A percentile compares a stretch with the other conserved stretches of the same genome.
These are phyloP conservation scores for Pelmatolapia mariae DNA, from an alignment of 2,113 vertebrate species.

Conservation along the genomic window DNA sequence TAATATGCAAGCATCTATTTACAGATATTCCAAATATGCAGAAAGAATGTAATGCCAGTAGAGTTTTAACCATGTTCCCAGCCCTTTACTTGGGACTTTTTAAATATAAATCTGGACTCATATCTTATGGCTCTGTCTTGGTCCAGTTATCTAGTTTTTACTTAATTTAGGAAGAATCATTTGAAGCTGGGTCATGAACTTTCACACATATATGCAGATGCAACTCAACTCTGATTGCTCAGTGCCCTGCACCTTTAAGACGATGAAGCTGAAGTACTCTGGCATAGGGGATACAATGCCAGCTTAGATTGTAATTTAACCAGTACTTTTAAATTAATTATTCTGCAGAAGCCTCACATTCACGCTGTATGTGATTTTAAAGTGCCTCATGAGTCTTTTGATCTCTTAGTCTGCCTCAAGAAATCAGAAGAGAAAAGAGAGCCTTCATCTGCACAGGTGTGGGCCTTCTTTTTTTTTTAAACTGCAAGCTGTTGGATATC, in stretches of 20 bases:
- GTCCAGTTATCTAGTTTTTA: neutral
- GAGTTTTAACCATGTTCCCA: neutral
- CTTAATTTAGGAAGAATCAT: neutral
- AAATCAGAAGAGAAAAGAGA: neutral
- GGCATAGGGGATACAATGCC: neutral
- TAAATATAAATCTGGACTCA: neutral
- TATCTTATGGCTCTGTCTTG: neutral
- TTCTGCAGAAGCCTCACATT: neutral
- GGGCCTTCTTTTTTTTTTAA: neutral
- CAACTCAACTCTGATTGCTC: neutral
- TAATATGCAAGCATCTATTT: conserved; percentile 47
- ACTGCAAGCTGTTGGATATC: neutral
- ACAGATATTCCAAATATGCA: conserved; percentile 38
- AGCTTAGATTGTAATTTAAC: neutral
- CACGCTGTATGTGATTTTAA: neutral
- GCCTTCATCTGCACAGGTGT: neutral
- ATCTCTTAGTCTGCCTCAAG: neutral
- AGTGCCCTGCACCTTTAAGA: neutral
- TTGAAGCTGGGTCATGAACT: neutral
- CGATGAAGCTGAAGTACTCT: neutral
- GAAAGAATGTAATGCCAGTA: neutral
- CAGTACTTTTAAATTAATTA: neutral
- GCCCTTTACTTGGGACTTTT: neutral
- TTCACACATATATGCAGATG: neutral
- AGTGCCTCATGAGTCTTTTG: neutral